A percentile compares a stretch with the other conserved stretches of the same genome.
Conservation (phyloP, 1,140 invertebrate species). For the Anastatus disparis region DNA sequence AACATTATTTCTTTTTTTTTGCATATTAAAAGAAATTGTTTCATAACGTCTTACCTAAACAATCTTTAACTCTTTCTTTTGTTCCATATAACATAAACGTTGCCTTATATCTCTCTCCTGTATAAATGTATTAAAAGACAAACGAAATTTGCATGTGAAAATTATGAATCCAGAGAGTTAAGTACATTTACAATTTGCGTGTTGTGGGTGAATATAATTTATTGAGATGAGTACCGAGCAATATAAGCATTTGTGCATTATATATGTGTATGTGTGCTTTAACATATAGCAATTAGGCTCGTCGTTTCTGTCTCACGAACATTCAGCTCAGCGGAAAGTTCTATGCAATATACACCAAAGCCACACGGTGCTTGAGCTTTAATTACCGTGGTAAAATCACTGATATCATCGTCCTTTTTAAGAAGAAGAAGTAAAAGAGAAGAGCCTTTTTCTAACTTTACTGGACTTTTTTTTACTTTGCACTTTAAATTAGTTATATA, state of each 20-base stretch:
- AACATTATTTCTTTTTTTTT: too few relatives aligned
- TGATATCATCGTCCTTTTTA: constrained; percentile 48
- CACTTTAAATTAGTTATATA: too few relatives aligned
- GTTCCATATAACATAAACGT: too few relatives aligned
- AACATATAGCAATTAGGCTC: constrained; percentile 9
- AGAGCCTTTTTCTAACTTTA: not conserved
- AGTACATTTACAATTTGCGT: too few relatives aligned
- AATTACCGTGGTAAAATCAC: constrained; percentile 55
- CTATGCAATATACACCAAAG: too few relatives aligned
- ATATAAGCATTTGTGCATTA: not conserved
- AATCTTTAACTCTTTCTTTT: not conserved
- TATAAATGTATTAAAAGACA: too few relatives aligned
- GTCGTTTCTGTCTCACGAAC: constrained; percentile 3
- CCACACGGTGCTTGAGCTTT: constrained; percentile 33
- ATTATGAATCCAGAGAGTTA: constrained; percentile 4
- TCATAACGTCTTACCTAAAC: not conserved
- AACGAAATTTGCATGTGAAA: constrained; percentile 24
- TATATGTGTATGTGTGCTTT: not conserved
- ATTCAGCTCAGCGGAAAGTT: too few relatives aligned
- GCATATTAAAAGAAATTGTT: not conserved
- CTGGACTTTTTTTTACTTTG: too few relatives aligned
- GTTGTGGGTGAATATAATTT: constrained; percentile 11
- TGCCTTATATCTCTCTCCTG: too few relatives aligned
- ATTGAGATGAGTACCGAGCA: not conserved
- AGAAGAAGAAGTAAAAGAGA: not conserved